These are phyloP conservation scores for Spermophilus dauricus DNA, from an alignment of 2,113 vertebrate species.

Conservation along the genomic window DNA sequence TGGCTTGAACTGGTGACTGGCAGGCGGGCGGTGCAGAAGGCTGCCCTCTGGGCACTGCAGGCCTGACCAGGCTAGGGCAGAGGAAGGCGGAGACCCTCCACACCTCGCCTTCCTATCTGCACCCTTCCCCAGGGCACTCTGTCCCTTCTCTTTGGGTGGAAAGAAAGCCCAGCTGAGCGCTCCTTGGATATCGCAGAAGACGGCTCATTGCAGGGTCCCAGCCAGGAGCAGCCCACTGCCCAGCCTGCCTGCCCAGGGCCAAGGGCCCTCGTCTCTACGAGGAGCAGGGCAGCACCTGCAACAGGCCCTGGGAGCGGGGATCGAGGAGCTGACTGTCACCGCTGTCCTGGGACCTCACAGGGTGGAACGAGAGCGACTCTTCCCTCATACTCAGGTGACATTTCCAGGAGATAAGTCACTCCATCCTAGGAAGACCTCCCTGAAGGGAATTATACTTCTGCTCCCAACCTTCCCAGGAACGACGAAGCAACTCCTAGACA, in stretches of 20 bases:
- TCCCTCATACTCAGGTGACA: neutral
- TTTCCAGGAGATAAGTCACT: neutral
- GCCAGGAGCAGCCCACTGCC: neutral
- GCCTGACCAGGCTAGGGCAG: neutral
- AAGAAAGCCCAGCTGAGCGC: neutral
- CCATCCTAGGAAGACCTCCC: neutral
- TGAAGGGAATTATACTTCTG: neutral
- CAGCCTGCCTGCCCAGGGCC: neutral
- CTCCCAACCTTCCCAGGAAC: neutral
- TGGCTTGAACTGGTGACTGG: neutral
- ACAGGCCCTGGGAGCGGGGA: neutral
- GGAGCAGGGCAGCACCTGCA: rapidly evolving
- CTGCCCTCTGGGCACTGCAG: neutral
- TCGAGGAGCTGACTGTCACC: too few species aligned
- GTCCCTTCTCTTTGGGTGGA: neutral
- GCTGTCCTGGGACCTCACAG: too few species aligned
- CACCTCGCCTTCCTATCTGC: neutral
- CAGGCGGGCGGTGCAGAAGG: neutral
- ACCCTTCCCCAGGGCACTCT: neutral
- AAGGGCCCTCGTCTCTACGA: neutral
- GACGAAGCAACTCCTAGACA: neutral
- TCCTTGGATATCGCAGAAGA: neutral
- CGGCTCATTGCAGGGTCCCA: neutral
- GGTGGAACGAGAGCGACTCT: too few species aligned
- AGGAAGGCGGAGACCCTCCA: neutral